Percentiles rank a stretch among this genome's conserved stretches.
These are phyloP conservation scores for Ischnus inquisitorius DNA, from an alignment of 2,888 invertebrate species.

Conservation along the genomic window DNA sequence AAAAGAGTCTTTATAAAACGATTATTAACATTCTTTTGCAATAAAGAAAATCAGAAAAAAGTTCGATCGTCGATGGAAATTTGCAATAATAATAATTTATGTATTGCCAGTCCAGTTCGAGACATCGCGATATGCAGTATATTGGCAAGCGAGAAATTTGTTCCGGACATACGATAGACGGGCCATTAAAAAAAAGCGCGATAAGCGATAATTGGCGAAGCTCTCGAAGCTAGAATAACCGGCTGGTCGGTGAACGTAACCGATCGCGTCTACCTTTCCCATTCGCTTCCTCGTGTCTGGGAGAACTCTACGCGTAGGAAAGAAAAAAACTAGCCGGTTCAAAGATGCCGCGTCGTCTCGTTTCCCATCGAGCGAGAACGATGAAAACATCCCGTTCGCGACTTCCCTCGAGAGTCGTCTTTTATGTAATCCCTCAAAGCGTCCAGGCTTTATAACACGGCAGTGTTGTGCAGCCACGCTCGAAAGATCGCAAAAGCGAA, in stretches of 20 bases:
- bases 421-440: slow-evolving; percentile 20
- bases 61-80: not conserved
- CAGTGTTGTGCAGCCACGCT: slow-evolving; percentile 22
- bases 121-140: not conserved
- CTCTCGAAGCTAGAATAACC: slow-evolving; percentile 45
- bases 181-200: slow-evolving; percentile 20
- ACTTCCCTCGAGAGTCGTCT: not conserved
- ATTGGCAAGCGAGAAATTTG: slow-evolving; percentile 12
- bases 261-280: slow-evolving; percentile 51
- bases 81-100: not conserved
- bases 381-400: not conserved
- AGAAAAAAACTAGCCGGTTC: slow-evolving; percentile 4
- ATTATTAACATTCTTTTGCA: not conserved
- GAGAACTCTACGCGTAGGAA: slow-evolving; percentile 6
- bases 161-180: slow-evolving; percentile 14
- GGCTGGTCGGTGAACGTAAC: slow-evolving; percentile 33
- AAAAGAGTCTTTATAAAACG: too few species aligned
- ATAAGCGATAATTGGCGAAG: slow-evolving; percentile 49
- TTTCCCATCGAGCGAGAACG: slow-evolving; percentile 20
- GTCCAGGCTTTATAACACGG: not conserved
- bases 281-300: slow-evolving; percentile 5
- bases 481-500: slow-evolving; percentile 70
- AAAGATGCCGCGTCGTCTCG: slow-evolving; percentile 18
- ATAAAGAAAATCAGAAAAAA: not conserved
- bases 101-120: not conserved